Conservation (phyloP, 2,797 vertebrate genomes). For the Cryptoblepharus egeriae region DNA sequence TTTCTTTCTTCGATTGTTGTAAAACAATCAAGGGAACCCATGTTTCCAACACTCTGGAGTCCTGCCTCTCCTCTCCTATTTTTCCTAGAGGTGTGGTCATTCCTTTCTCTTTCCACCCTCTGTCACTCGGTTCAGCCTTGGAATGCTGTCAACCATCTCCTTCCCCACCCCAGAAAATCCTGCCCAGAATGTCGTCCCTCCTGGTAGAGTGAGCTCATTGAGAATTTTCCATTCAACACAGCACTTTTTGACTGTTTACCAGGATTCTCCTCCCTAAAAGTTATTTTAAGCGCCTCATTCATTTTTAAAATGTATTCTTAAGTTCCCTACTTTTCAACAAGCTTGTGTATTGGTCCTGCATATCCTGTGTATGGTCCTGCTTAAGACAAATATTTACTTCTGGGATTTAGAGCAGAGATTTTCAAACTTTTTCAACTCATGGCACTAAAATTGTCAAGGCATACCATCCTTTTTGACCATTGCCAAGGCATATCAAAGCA, state of each 20-base stretch:
- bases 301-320: conserved; percentile 45
- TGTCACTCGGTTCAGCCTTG: conserved; percentile 57
- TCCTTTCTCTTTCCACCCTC: conserved; percentile 39
- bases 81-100: conserved; percentile 43
- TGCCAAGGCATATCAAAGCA: too few species aligned
- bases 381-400: not conserved
- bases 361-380: accelerated
- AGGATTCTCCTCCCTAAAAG: conserved; percentile 37
- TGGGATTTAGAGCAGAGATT: too few species aligned
- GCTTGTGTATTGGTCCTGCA: too few species aligned
- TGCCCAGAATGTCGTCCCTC: conserved; percentile 54
- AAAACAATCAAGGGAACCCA: conserved; percentile 2
- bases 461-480: too few species aligned
- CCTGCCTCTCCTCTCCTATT: conserved; percentile 29
- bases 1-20: conserved; percentile 39
- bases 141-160: conserved; percentile 53
- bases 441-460: too few species aligned
- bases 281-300: conserved; percentile 40
- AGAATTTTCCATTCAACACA: conserved; percentile 60
- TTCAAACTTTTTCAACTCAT: too few species aligned
- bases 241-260: conserved; percentile 40
- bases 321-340: not conserved
- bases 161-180: conserved; percentile 58
- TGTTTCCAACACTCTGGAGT: not conserved
- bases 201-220: conserved; percentile 52